Conservation (phyloP, 2,888 invertebrate species). For the Brachypalpus laphriformis region DNA sequence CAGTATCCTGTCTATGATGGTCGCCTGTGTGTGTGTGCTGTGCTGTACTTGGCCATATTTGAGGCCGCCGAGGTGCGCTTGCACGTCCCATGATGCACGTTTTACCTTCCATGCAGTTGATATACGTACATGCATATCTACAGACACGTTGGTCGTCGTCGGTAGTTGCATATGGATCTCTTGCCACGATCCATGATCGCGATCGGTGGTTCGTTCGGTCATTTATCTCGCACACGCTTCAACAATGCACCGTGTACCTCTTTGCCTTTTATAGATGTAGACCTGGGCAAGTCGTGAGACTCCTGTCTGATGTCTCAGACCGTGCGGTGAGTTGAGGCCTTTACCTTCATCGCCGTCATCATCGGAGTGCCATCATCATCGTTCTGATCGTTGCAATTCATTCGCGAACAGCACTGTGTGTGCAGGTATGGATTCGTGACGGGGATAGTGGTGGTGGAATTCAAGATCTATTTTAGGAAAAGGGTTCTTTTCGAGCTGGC, state of each 20-base stretch:
- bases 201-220: slow-evolving; percentile 70
- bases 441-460: slow-evolving; percentile 21
- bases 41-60: slow-evolving; percentile 61
- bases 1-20: slow-evolving; percentile 35
- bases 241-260: slow-evolving; percentile 68
- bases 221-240: slow-evolving; percentile 74
- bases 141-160: background rate
- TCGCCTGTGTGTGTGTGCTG: background rate
- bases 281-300: slow-evolving; percentile 71
- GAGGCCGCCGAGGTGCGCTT: slow-evolving; percentile 67
- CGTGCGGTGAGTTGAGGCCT: slow-evolving; percentile 71
- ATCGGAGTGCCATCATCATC: slow-evolving; percentile 66
- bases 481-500: slow-evolving; percentile 41
- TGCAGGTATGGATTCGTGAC: slow-evolving; percentile 61
- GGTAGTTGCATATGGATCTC: slow-evolving; percentile 72
- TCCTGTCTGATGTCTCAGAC: slow-evolving; percentile 72
- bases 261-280: slow-evolving; percentile 70
- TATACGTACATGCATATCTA: background rate
- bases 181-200: slow-evolving; percentile 71
- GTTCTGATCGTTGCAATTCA: slow-evolving; percentile 72
- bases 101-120: slow-evolving; percentile 41
- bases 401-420: slow-evolving; percentile 39
- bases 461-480: slow-evolving; percentile 63
- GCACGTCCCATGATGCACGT: slow-evolving; percentile 67
- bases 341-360: slow-evolving; percentile 69